phyloP scores from a whole-genome alignment of 2,113 vertebrate species.

The Glaucidium brasilianum region DNA sequence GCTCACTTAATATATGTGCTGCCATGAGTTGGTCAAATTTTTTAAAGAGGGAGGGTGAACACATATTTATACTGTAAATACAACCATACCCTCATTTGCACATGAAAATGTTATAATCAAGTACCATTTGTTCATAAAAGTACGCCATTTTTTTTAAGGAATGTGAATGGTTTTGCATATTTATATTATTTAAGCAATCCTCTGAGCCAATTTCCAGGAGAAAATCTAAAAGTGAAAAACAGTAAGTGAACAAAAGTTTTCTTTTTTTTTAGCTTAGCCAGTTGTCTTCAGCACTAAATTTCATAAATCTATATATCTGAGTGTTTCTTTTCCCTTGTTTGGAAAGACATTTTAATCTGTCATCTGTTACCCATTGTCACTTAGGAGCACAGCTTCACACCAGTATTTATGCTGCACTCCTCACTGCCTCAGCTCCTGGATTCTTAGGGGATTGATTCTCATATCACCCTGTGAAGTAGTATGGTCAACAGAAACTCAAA shows the following conservation, averaged over 20 bases:
- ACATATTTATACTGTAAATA: neutral
- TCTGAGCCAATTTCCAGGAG: neutral
- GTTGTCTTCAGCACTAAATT: neutral
- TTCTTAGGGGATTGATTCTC: neutral
- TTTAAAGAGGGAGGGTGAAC: neutral
- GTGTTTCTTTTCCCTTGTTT: neutral
- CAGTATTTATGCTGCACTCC: neutral
- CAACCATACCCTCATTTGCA: neutral
- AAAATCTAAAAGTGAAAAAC: neutral
- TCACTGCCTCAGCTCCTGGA: neutral
- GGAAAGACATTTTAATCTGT: neutral
- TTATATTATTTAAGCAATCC: neutral
- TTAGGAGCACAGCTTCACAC: neutral
- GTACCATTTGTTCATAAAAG: neutral
- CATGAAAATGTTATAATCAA: neutral
- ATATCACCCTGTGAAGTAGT: neutral
- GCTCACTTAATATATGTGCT: neutral
- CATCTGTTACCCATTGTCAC: neutral
- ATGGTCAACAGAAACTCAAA: neutral
- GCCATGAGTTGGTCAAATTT: neutral
- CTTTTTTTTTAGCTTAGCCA: neutral
- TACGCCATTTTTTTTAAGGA: neutral
- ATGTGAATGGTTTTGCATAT: neutral
- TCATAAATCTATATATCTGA: neutral
- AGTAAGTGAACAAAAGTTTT: neutral